These are phyloP conservation scores for Noturus placidus DNA, from an alignment of 2,113 vertebrate species.

Conservation along the genomic window DNA sequence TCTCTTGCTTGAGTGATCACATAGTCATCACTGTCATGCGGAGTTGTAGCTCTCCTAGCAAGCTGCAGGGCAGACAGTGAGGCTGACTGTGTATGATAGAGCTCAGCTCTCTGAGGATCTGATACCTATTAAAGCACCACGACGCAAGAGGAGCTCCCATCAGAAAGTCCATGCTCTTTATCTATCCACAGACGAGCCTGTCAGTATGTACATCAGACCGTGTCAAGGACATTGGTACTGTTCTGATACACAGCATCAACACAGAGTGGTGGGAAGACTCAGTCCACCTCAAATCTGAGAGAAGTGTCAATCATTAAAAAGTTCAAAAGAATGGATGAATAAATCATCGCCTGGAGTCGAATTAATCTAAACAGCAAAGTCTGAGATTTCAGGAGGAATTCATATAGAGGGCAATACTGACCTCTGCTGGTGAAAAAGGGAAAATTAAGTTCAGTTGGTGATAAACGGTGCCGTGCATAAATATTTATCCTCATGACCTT, in stretches of 20 bases:
- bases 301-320: slow-evolving; percentile 26
- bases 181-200: slow-evolving; percentile 18
- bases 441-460: neutral
- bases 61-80: slow-evolving; percentile 35
- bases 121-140: slow-evolving; percentile 42
- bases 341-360: slow-evolving; percentile 26
- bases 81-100: slow-evolving; percentile 38
- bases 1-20: slow-evolving; percentile 38
- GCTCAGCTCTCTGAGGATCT: slow-evolving; percentile 35
- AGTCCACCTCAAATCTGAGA: slow-evolving; percentile 24
- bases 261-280: slow-evolving; percentile 31
- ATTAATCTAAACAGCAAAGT: slow-evolving; percentile 27
- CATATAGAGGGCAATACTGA: slow-evolving; percentile 56
- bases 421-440: slow-evolving; percentile 66
- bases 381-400: neutral
- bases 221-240: slow-evolving; percentile 13
- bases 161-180: slow-evolving; percentile 17
- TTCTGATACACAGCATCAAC: slow-evolving; percentile 38
- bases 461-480: neutral
- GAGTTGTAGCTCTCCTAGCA: slow-evolving; percentile 29
- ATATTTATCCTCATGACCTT: neutral
- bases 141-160: neutral
- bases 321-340: slow-evolving; percentile 56
- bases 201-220: slow-evolving; percentile 31
- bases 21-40: slow-evolving; percentile 37